Evolutionary conservation across 2,113 vertebrate species (phyloP), one percentile per base, ranked within the genome.

Genomic region (Clarias batrachus): DNA sequence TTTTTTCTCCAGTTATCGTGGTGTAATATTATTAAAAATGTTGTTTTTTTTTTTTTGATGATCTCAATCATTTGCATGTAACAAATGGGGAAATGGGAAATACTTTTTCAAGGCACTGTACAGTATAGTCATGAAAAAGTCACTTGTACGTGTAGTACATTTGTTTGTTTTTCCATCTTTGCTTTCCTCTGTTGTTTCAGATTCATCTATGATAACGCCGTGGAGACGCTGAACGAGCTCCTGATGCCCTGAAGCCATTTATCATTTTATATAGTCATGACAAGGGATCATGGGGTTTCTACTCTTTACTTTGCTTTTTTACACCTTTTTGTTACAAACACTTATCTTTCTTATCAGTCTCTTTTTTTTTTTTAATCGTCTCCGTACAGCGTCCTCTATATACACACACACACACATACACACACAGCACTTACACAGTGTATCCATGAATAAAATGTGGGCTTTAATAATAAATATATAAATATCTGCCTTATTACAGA

Each of bases 151-250:
- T 70, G 30, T 12, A 14, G 65, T 37, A 16, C 27, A 7, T n/a
- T 5, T 13, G 2, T 14, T 7, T 16, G 1, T 0, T 70, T 17
- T 19, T 3, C 19, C 7, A 17, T 80, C 30, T 16, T 56, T 3
- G 25, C 23, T 82, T 33, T 82, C 30, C 30, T 56, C 1, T 79
- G 1, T 79, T 16, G 10, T 87, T 48, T n/a, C 91, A 99, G 97
- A 90, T 89, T 91, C 82, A 92, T 99, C 59, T 97, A 93, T 86
- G 94, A 97, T 90, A 96, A 95, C 5, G 96, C 96, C 57, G 83
- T 94, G 89, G 96, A 90, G 89, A 92, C 93, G 76, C 88, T 98
- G 94, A 95, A 96, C 91, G 94, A 95, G 60, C 91, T 97, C 89
- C 92, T 97, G 89, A 88, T 95, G 92, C 93, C 81, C 81, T 92